Evolutionary conservation across 1,140 invertebrate species (phyloP), one percentile per base, ranked within the genome.

Genomic region (Drosophila takahashii): DNA sequence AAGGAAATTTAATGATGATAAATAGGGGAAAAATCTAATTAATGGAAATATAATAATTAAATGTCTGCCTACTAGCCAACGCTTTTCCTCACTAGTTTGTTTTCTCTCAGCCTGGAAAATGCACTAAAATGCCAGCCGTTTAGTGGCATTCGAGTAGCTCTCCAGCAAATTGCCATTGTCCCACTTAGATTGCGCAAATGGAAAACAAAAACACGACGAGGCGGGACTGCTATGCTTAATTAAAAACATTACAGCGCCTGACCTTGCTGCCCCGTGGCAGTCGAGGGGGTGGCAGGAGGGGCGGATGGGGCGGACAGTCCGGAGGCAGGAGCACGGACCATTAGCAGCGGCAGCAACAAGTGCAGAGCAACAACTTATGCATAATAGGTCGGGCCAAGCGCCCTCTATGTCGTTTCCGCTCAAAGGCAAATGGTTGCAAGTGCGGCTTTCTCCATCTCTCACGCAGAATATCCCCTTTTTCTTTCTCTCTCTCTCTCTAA

Each of bases 201-300:
- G 59, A 45, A 54, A 77, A 60, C 32, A 76, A 65, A 45, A 65
- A 61, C 62, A 57, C 41, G 50, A 42, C 64, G 16, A 50, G 53
- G 44, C 56, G 37, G 36, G 16, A 2, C 51, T 67, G 41, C 42
- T 42, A 50, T 73, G 47, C 71, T 59, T 85, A 84, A 79, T 84
- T 79, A 79, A 84, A 83, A 84, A 48, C 77, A 79, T 79, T 84
- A 84, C 61, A 64, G 44, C 53, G 41, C 45, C 66, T 84, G 71
- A 79, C 80, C 80, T 76, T 79, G 58, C 34, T 0, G 16, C 4
- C 16, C 16, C 3, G 8, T 3, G 15, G 22, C 6, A 27, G 13
- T 22, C 18, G 36, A 22, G 9, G 1, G 10, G 15, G 37, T 0
- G 29, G 4, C 13, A 7, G 7, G 34, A 44, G 4, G 1, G 4